Base-by-base conservation (phyloP, 2,888 invertebrate species). In the Epinotia ramella region DNA sequence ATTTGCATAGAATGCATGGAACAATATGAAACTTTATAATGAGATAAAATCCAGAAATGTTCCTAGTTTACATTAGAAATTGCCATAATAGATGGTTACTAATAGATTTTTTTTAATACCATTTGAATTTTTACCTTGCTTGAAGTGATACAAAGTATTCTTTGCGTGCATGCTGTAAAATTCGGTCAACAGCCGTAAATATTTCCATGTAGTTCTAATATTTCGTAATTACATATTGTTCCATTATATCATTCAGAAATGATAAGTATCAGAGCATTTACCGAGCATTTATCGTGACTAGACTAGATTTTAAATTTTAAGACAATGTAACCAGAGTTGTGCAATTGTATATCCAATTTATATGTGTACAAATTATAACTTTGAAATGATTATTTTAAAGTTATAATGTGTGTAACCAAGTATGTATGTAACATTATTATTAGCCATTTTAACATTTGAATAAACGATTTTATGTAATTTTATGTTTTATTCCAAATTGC, bases 271-370 rank as follows among this genome's bases (percentile, higher is more conserved):
- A 67, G 53, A 79, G 84, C 82, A 84, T 84, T 84, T 84, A 83
- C 73, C 46, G 73, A 79, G 86, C 86, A 86, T 86, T 86, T 85
- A 86, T 78, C 79, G 33, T 77, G 66, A 79, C 12, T 77, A 73
- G 66, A 18, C 44, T 77, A 77, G 72, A 18, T 68, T 74, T 72
- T 59, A 74, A 67, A 70, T 72, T 74, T 64, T 77, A 73, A 77
- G 67, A 77, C 68, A 67, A 62, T 72, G 75, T 66, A 76, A 65
- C 71, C 18, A 76, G 69, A 64, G 71, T 76, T 72, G 71, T 76
- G 76, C 67, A 72, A 76, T 70, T 79, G 73, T 78, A 77, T 77
- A 81, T 67, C 77, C 77, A 73, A 74, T 80, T 81, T 64, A 64
- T 67, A 20, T 33, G 18, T 62, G 53, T 44, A 57, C 69, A 68